A percentile compares a stretch with the other conserved stretches of the same genome.
These are phyloP conservation scores for Paramisgurnus dabryanus DNA, from an alignment of 2,113 vertebrate genomes.

Conservation along the genomic window DNA sequence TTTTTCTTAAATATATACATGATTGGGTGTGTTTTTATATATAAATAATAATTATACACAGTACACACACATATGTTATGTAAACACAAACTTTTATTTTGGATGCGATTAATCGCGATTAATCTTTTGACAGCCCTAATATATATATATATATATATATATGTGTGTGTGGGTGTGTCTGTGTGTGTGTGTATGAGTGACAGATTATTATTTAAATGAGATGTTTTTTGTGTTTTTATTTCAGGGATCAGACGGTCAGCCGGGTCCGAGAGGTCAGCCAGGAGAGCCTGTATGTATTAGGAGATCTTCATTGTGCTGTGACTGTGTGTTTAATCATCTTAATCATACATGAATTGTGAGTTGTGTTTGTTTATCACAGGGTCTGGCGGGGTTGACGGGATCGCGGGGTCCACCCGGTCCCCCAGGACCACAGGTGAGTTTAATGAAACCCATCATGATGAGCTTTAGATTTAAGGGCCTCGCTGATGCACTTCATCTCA, in stretches of 20 bases:
- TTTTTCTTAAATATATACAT: no score
- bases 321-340: neutral
- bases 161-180: no score
- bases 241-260: conserved; percentile 72
- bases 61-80: neutral
- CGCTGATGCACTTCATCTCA: neutral
- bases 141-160: no score
- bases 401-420: conserved; percentile 78
- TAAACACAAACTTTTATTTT: no score
- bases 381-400: conserved; percentile 80
- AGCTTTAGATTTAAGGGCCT: no score
- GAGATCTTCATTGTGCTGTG: neutral
- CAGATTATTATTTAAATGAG: neutral
- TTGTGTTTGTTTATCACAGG: conserved; percentile 59
- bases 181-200: conserved; percentile 9
- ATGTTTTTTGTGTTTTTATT: neutral
- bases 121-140: no score
- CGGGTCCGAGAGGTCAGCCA: conserved; percentile 74
- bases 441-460: neutral
- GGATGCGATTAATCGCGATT: no score
- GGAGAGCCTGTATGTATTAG: conserved; percentile 72
- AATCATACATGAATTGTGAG: neutral
- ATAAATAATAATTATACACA: neutral
- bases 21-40: no score
- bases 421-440: conserved; percentile 76